Evolutionary conservation across 2,797 vertebrate species (phyloP), one percentile per base, ranked within the genome.

Genomic region (Dicrostonyx torquatus): DNA sequence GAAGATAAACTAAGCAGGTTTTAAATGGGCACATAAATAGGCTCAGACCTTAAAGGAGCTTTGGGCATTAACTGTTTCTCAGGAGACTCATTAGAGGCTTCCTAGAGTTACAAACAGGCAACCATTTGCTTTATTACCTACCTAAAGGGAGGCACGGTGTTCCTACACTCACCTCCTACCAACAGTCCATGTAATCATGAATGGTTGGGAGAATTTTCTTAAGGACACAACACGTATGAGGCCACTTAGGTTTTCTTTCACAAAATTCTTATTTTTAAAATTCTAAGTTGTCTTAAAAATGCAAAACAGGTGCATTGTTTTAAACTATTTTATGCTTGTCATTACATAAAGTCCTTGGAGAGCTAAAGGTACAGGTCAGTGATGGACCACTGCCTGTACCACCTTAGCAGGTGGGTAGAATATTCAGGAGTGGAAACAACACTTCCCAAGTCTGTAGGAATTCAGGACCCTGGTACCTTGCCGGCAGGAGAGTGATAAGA

Each of bases 51-150:
- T 64, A 11, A 79, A 88, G 83, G 45, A n/a, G 29, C 26, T 76
- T 93, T 88, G 89, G 87, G 93, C 96, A 94, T 92, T 45, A 43
- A 50, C 55, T 18, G 12, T 80, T 94, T 60, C 94, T 87, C 94
- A 9, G 92, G 70, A 82, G 92, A 82, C 84, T 97, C 97, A 93
- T 96, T 97, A 95, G 94, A 76, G 88, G 31, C 55, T 94, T 97
- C 86, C 83, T 97, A 1, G 10, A 34, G 58, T 94, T 97, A 93
- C 96, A 96, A 97, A 91, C 2, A 58, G 92, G 34, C 73, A n/a
- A 89, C 55, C 87, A 75, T 80, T 89, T 94, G 88, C 75, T 75
- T 95, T 80, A 92, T 87, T 96, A 80, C 0, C 14, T 90, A 93
- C 78, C 77, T 76, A 91, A 95, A 88, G 95, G 0, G 72, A 62